These are phyloP conservation scores for Xylocampa areola DNA, from an alignment of 2,888 invertebrate species.

Conservation along the genomic window DNA sequence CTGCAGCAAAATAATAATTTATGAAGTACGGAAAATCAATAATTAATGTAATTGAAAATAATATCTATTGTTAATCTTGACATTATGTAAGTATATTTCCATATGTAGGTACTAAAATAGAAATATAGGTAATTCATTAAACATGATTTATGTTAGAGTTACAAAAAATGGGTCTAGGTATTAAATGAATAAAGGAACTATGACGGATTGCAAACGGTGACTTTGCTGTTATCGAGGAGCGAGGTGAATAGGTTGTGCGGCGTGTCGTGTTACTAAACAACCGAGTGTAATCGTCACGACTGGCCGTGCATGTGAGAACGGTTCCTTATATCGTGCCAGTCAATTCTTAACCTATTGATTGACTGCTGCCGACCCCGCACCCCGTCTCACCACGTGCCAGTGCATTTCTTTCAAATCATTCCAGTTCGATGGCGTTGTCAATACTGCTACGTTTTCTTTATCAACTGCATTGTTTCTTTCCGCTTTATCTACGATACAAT, in stretches of 20 bases:
- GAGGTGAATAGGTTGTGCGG: constrained; percentile 66
- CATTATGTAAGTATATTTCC: constrained; percentile 3
- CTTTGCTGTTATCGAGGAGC: constrained; percentile 69
- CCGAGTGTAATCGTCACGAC: constrained; percentile 55
- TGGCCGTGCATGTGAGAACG: constrained; percentile 61
- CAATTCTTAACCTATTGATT: constrained; percentile 79
- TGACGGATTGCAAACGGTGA: constrained; percentile 47
- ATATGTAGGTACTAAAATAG: constrained; percentile 2
- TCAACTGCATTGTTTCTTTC: not conserved
- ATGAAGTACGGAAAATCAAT: constrained; percentile 4
- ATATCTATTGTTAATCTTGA: constrained; percentile 1
- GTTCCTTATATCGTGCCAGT: constrained; percentile 66
- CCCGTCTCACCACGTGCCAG: constrained; percentile 55
- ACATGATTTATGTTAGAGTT: constrained; percentile 33
- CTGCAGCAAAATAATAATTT: not conserved
- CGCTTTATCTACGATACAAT: constrained; percentile 9
- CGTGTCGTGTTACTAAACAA: constrained; percentile 65
- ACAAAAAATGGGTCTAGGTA: constrained; percentile 34
- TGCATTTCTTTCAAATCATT: constrained; percentile 75
- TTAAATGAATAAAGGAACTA: constrained; percentile 58
- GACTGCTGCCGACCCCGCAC: constrained; percentile 65
- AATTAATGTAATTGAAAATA: constrained; percentile 9
- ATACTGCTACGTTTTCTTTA: constrained; percentile 2
- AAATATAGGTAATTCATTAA: constrained; percentile 3
- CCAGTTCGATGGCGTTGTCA: constrained; percentile 48